Conservation (phyloP, 2,797 vertebrate genomes). For the Rhinoraja longicauda region DNA sequence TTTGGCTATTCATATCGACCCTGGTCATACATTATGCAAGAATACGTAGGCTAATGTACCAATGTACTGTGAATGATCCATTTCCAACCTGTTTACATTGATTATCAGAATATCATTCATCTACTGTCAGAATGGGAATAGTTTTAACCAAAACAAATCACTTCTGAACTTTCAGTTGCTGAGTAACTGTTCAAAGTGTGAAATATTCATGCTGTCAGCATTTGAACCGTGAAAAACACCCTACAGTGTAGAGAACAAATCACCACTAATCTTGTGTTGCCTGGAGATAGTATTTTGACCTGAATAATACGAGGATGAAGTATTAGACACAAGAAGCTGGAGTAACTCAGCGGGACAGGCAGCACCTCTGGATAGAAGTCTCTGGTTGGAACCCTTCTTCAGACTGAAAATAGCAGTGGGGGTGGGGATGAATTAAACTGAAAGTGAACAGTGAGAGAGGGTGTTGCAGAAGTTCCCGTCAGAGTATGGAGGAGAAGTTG, state of each 20-base stretch:
- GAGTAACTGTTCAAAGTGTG: slow-evolving; percentile 13
- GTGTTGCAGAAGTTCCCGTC: no score
- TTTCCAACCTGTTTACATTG: neutral
- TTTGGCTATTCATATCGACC: neutral
- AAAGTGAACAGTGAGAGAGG: no score
- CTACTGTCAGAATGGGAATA: neutral
- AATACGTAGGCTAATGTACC: neutral
- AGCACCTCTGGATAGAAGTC: no score
- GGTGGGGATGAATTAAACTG: no score
- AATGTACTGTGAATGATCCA: neutral
- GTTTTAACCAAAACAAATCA: neutral
- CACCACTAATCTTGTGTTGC: neutral
- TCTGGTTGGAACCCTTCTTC: no score
- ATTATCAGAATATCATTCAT: neutral
- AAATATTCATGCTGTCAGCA: slow-evolving; percentile 11
- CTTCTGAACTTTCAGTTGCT: neutral
- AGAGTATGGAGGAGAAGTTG: no score
- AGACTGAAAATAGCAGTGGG: neutral
- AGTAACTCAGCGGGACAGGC: no score
- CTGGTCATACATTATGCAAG: neutral
- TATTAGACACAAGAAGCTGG: neutral
- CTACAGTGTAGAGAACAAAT: neutral
- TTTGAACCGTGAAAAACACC: slow-evolving; percentile 31
- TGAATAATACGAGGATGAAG: neutral
- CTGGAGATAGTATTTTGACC: neutral